Evolutionary conservation across 2,113 vertebrate genomes (phyloP).

Genomic region (Scalopus aquaticus): DNA sequence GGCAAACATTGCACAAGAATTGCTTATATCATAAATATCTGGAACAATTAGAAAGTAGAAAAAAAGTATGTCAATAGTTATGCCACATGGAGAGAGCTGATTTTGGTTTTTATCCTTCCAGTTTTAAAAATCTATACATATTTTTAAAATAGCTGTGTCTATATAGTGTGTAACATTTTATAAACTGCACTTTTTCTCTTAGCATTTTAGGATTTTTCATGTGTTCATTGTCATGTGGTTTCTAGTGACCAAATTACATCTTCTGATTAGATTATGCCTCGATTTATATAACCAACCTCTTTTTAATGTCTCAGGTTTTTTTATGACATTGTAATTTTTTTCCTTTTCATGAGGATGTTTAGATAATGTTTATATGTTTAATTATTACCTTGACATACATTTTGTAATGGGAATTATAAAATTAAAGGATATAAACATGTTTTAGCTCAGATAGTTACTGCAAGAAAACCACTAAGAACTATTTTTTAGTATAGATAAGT

Average conservation of each 20-base stretch:
- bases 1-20: not conserved
- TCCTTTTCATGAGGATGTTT: not conserved
- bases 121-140: not conserved
- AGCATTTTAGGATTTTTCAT: not conserved
- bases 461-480: not conserved
- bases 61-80: not conserved
- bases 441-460: not conserved
- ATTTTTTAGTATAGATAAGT: not conserved
- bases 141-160: not conserved
- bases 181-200: not conserved
- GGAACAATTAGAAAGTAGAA: not conserved
- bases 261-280: constrained; percentile 10
- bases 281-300: not conserved
- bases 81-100: not conserved
- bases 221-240: not conserved
- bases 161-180: not conserved
- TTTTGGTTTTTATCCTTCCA: not conserved
- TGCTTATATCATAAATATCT: not conserved
- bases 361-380: not conserved
- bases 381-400: not conserved
- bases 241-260: not conserved
- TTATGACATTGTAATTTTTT: not conserved
- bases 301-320: not conserved
- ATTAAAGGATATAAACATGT: not conserved
- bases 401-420: constrained; percentile 10